Conservation (phyloP, 1,140 invertebrate species). For the Cyclargus thomasi region DNA sequence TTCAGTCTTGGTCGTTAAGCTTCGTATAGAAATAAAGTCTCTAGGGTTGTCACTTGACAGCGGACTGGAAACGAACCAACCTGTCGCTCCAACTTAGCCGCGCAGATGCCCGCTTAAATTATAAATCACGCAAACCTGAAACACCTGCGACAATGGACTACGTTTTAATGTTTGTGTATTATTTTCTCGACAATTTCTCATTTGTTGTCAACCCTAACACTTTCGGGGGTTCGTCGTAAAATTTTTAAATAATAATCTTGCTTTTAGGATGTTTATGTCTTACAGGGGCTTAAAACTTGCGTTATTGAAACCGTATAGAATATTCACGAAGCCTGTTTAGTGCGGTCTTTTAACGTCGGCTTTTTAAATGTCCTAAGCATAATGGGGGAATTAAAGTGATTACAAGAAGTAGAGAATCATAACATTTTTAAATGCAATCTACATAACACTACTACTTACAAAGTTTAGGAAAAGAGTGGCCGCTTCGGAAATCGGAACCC, state of each 20-base stretch:
- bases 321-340: too few relatives aligned
- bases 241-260: neutral
- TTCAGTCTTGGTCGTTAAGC: neutral
- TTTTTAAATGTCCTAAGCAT: too few relatives aligned
- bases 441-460: too few relatives aligned
- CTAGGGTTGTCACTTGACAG: conserved; percentile 4
- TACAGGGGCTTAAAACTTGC: neutral
- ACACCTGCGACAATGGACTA: conserved; percentile 1
- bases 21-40: conserved; percentile 4
- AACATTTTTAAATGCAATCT: too few relatives aligned
- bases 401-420: too few relatives aligned
- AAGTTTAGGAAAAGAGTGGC: too few relatives aligned
- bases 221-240: neutral
- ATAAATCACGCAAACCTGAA: conserved; percentile 13
- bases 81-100: conserved; percentile 15
- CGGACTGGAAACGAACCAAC: conserved; percentile 14
- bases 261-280: neutral
- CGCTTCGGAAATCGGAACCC: too few relatives aligned
- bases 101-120: conserved; percentile 18
- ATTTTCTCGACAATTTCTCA: conserved; percentile 10
- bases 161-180: conserved; percentile 2
- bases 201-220: neutral
- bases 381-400: too few relatives aligned
- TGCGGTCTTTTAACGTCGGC: too few relatives aligned
- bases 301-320: too few relatives aligned